Evolutionary conservation across 2,797 vertebrate species (phyloP).

Genomic region (Poecile montanus): DNA sequence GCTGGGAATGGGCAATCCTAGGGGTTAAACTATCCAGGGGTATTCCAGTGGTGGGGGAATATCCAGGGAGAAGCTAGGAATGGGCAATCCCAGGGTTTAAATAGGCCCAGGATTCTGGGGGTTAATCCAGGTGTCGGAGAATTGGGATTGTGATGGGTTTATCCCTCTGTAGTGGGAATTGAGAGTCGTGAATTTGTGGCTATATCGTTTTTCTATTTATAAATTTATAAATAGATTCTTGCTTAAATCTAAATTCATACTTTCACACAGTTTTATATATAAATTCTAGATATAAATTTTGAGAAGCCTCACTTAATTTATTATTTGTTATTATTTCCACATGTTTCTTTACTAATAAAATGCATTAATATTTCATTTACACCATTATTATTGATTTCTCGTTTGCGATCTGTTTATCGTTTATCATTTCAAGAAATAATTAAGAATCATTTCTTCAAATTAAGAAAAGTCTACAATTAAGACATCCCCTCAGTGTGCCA

Average conservation of each 20-base stretch:
- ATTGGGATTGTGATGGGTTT: too few relatives aligned
- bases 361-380: too few relatives aligned
- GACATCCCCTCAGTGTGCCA: neutral
- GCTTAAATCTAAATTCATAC: too few relatives aligned
- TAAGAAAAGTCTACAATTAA: neutral
- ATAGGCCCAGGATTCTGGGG: too few relatives aligned
- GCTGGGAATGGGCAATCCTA: neutral
- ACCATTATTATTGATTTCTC: too few relatives aligned
- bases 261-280: too few relatives aligned
- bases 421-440: too few relatives aligned
- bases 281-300: neutral
- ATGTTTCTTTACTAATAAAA: neutral
- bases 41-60: neutral
- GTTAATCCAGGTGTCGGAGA: too few relatives aligned
- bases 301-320: neutral
- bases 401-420: too few relatives aligned
- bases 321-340: neutral
- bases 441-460: neutral
- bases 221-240: too few relatives aligned
- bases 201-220: neutral
- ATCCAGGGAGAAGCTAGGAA: too few relatives aligned
- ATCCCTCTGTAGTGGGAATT: neutral
- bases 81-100: neutral
- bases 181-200: too few relatives aligned
- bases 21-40: neutral